These are phyloP conservation scores for Chrysolina oricalcia DNA, from an alignment of 2,888 invertebrate genomes.

Conservation along the genomic window DNA sequence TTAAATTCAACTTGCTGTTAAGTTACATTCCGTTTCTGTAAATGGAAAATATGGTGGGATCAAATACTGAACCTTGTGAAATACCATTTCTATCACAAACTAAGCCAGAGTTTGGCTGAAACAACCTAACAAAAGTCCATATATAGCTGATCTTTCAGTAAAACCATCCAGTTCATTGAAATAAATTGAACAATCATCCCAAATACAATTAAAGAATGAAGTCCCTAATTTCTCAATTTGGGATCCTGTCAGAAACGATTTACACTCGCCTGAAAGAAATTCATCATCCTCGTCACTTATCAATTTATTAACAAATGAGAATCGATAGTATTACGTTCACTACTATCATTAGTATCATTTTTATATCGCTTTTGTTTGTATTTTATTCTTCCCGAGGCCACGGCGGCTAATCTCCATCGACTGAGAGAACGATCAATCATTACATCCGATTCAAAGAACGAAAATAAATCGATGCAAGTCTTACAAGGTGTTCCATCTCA, in stretches of 20 bases:
- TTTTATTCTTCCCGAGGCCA: slow-evolving; percentile 45
- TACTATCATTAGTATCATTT: slow-evolving; percentile 53
- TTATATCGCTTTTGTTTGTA: slow-evolving; percentile 53
- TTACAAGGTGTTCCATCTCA: background rate
- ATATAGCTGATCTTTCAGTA: no score
- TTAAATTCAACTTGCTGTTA: no score
- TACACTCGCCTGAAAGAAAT: slow-evolving; percentile 25
- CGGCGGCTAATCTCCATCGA: slow-evolving; percentile 46
- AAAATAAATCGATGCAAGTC: slow-evolving; percentile 34
- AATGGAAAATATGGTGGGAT: no score
- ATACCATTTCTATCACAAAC: no score
- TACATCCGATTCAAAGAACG: slow-evolving; percentile 40
- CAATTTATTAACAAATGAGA: slow-evolving; percentile 61
- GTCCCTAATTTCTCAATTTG: slow-evolving; percentile 9
- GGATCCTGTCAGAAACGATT: background rate
- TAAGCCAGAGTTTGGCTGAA: no score
- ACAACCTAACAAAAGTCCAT: no score
- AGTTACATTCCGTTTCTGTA: no score
- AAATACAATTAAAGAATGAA: background rate
- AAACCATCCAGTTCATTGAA: background rate
- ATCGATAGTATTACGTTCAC: slow-evolving; percentile 55
- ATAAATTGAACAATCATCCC: background rate
- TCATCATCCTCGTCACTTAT: slow-evolving; percentile 57
- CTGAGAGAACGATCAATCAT: slow-evolving; percentile 49
- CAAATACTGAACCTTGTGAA: no score